A percentile compares a stretch with the other conserved stretches of the same genome.
Conservation (phyloP, 1,140 invertebrate genomes). For the Drosophila virilis region DNA sequence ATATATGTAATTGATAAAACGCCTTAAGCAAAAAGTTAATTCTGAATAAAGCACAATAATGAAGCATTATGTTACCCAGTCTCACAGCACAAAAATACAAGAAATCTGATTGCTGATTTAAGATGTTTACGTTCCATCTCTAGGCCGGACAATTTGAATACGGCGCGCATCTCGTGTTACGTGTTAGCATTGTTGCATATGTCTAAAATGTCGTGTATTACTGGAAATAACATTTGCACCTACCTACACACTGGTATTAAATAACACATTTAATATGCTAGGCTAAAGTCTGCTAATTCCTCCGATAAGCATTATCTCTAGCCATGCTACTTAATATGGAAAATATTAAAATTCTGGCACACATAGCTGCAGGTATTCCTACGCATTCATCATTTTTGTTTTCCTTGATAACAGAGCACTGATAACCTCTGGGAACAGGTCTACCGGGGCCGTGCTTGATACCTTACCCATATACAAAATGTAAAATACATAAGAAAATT, state of each 20-base stretch:
- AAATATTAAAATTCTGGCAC: background rate
- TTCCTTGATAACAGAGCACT: conserved; percentile 5
- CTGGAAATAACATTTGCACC: conserved; percentile 6
- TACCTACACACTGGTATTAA: background rate
- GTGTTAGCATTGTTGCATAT: conserved; percentile 46
- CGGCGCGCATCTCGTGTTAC: no score
- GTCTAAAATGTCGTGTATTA: conserved; percentile 23
- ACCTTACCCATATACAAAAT: no score
- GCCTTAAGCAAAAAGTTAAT: conserved; percentile 54
- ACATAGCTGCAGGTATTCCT: background rate
- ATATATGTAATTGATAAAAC: conserved; percentile 25
- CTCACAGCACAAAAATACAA: background rate
- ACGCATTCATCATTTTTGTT: background rate
- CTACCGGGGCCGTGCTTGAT: no score
- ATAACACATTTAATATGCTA: background rate
- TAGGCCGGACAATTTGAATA: background rate
- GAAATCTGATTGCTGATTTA: conserved; percentile 1
- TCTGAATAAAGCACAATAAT: conserved; percentile 71
- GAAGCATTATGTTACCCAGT: background rate
- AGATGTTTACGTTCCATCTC: background rate
- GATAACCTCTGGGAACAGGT: conserved; percentile 2
- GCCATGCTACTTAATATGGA: background rate
- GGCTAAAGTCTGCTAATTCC: conserved; percentile 39
- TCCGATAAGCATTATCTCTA: conserved; percentile 59
- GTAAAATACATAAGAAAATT: no score